Base-by-base conservation (phyloP, 2,797 vertebrate species). In the Rhynchonycteris naso region DNA sequence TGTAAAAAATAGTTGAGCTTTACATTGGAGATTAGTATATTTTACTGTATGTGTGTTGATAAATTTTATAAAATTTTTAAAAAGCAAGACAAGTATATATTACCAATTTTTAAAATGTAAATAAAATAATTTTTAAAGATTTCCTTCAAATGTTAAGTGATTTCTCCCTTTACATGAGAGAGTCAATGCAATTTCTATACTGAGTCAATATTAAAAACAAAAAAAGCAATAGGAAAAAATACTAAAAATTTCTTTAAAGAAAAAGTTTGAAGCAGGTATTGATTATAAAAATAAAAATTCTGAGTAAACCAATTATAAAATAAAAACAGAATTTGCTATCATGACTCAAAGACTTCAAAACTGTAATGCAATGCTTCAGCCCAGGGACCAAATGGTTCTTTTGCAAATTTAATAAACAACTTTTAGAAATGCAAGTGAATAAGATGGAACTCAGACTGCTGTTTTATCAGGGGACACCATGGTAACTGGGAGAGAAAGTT, bases 221-320 rank as follows among this genome's bases (percentile, higher is more conserved):
- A 58, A 38, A 87, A 56, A 47, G 15, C 68, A 61, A 50, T 52
- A 65, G 65, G 38, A 15, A 91, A 91, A 91, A 95, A 86, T 30
- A 66, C 28, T 72, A 78, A 92, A 26, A 74, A 65, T 43, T 79
- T 92, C 7, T 69, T 91, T 94, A 78, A 83, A 72, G 1, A 61
- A 81, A 76, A 88, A 33, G 43, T 88, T 24, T 59, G 61, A 92
- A 96, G 71, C 71, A 93, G 93, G 56, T 50, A 16, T 28, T 59
- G 65, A 59, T 66, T 65, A 24, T 63, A 71, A 72, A 54, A 87
- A 76, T 82, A 79, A 82, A 54, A 85, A 75, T 82, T 93, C 65
- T 78, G 56, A 69, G 82, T 85, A 88, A 85, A 82, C 9, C n/a
- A 92, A 74, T 69, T 82, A 43, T 43, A 87, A 93, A 75, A 75